A percentile compares a stretch with the other conserved stretches of the same genome.
Evolutionary conservation across 2,797 vertebrate genomes (phyloP).

Genomic region (Anabas testudineus): DNA sequence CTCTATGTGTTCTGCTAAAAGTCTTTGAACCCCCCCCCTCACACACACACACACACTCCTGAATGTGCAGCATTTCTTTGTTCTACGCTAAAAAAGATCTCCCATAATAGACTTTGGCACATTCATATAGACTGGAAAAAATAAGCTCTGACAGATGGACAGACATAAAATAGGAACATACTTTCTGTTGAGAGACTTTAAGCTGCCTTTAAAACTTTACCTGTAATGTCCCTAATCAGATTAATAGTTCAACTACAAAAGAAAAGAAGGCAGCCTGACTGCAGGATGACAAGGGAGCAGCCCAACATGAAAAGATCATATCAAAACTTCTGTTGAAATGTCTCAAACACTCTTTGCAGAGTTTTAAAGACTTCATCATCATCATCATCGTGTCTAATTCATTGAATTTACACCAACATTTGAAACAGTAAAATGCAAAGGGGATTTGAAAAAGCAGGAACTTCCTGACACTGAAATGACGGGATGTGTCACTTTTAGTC

Average conservation of each 20-base stretch:
- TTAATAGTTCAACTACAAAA: conserved; percentile 40
- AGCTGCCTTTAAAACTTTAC: not conserved
- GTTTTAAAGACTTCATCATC: not conserved
- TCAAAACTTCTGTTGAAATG: not conserved
- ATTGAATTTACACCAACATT: conserved; percentile 5
- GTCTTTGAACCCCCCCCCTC: conserved; percentile 1
- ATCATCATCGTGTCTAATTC: no score
- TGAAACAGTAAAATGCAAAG: conserved; percentile 6
- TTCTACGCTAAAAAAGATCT: conserved; percentile 21
- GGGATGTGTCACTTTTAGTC: conserved; percentile 53
- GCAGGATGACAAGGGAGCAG: conserved; percentile 30
- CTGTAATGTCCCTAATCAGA: conserved; percentile 47
- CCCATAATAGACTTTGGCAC: conserved; percentile 43
- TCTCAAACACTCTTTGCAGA: no score
- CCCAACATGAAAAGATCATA: conserved; percentile 8
- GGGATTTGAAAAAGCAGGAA: conserved; percentile 6
- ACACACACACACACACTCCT: no score
- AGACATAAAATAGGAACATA: conserved; percentile 14
- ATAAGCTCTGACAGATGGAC: conserved; percentile 44
- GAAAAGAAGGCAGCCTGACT: conserved; percentile 47
- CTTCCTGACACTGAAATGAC: conserved; percentile 35
- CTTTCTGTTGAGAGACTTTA: conserved; percentile 22
- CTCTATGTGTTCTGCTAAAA: conserved; percentile 3
- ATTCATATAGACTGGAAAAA: conserved; percentile 29
- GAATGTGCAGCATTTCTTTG: conserved; percentile 34